Base-by-base conservation (phyloP, 1,140 invertebrate species). In the Diachasmimorpha longicaudata region DNA sequence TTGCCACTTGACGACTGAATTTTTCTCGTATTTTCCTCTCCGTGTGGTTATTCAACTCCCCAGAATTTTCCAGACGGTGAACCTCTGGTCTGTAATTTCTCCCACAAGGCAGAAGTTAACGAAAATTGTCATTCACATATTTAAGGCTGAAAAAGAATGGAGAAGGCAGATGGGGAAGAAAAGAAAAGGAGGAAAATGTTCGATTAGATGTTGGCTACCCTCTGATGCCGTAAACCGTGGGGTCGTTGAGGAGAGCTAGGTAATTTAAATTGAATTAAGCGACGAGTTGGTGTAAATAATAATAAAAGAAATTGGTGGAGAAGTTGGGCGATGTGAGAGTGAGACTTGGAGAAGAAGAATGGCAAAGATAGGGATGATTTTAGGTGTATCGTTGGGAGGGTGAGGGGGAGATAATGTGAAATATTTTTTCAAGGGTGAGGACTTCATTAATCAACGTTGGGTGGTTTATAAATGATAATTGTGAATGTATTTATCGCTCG, bases 181-280 rank as follows among this genome's bases (percentile, higher is more conserved):
- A 3, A 36, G 52, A 71, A 68, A 8, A 68, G 16, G 39, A 39
- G 31, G 44, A 68, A 68, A 68, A 68, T 19, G 58, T 39, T 68
- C 66, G 66, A 68, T 68, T 37, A 39, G 66, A 36, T 66, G 13
- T 6, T 39, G 25, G 66, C 4, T 8, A 37, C 66, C 36, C 36
- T 68, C 31, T 39, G 66, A 68, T 36, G 36, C 31, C 10, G 31
- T 25, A 66, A 66, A 68, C 31, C 9, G 66, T 39, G 0, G n/a
- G 13, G 3, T n/a, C 36, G 36, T 5, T 36, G 39, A 66, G 21
- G 58, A 13, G 39, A 11, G 25, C 23, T 11, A 31, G 36, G 66
- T 68, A 68, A 68, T 68, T 68, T 68, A 68, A 68, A 68, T 68
- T 68, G 66, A 68, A 68, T 68, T 68, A 37, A 68, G 66, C 58